Evolutionary conservation across 2,113 vertebrate species (phyloP).

Genomic region (Sinocyclocheilus rhinocerous): DNA sequence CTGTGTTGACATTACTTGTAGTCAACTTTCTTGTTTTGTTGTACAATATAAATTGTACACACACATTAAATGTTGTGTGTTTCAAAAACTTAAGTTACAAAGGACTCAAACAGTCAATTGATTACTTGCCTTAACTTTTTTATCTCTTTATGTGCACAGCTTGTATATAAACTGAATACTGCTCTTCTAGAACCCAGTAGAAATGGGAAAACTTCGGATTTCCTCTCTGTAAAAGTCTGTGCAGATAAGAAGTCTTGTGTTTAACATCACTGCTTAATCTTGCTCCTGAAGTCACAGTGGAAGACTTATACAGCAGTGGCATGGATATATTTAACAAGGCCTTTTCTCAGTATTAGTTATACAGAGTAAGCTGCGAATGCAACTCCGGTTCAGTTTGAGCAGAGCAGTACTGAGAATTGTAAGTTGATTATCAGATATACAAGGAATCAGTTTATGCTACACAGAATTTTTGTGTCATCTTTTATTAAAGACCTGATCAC

Average conservation of each 20-base stretch:
- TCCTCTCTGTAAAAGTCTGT: too few relatives aligned
- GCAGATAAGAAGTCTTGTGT: too few relatives aligned
- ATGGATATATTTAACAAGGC: background rate
- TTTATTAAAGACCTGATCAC: background rate
- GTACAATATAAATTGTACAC: background rate
- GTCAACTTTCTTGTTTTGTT: background rate
- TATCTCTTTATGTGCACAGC: too few relatives aligned
- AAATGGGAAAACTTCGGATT: too few relatives aligned
- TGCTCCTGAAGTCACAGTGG: background rate
- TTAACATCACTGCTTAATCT: background rate
- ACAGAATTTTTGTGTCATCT: background rate
- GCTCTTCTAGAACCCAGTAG: too few relatives aligned
- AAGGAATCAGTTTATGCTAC: background rate
- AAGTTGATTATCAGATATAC: background rate
- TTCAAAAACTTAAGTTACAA: too few relatives aligned
- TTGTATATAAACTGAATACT: too few relatives aligned
- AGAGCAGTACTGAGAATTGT: background rate
- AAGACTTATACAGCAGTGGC: background rate
- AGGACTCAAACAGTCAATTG: too few relatives aligned
- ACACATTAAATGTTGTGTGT: too few relatives aligned
- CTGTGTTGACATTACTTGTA: background rate
- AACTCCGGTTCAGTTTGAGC: background rate
- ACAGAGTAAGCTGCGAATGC: background rate
- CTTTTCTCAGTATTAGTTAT: too few relatives aligned
- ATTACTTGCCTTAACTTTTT: too few relatives aligned